These are phyloP conservation scores for Pseudorectes ferrugineus DNA, from an alignment of 2,113 vertebrate species.

Conservation along the genomic window DNA sequence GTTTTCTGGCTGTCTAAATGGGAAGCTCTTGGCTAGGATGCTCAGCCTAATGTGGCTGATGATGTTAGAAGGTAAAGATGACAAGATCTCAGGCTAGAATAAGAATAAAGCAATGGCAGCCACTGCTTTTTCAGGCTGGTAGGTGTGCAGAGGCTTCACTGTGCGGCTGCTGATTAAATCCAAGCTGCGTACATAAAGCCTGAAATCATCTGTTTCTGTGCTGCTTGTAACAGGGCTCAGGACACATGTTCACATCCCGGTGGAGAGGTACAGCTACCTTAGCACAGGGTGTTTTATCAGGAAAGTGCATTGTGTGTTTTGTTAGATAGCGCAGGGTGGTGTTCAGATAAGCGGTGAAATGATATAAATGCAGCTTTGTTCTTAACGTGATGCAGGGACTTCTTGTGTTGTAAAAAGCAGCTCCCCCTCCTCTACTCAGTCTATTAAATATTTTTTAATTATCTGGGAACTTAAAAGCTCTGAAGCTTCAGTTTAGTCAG, in stretches of 20 bases:
- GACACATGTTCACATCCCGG: neutral
- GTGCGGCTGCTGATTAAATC: neutral
- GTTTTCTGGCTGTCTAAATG: neutral
- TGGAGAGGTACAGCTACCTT: neutral
- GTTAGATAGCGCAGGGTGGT: neutral
- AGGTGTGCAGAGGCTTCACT: neutral
- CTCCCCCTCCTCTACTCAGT: neutral
- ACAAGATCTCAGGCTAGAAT: neutral
- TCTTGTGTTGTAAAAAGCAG: neutral
- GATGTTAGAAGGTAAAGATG: neutral
- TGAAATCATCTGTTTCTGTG: neutral
- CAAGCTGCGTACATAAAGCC: neutral
- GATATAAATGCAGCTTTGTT: neutral
- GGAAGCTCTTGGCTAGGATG: neutral
- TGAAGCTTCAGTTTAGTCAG: neutral
- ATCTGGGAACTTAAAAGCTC: neutral
- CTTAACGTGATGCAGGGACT: neutral
- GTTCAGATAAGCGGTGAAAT: neutral
- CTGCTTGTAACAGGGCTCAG: neutral
- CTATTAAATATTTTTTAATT: neutral
- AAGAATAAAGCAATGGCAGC: neutral
- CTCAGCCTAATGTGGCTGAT: neutral
- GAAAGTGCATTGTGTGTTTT: neutral
- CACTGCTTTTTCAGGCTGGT: neutral
- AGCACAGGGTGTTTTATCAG: neutral